Conservation (phyloP, 1,140 invertebrate genomes). For the Drosophila bocki region DNA sequence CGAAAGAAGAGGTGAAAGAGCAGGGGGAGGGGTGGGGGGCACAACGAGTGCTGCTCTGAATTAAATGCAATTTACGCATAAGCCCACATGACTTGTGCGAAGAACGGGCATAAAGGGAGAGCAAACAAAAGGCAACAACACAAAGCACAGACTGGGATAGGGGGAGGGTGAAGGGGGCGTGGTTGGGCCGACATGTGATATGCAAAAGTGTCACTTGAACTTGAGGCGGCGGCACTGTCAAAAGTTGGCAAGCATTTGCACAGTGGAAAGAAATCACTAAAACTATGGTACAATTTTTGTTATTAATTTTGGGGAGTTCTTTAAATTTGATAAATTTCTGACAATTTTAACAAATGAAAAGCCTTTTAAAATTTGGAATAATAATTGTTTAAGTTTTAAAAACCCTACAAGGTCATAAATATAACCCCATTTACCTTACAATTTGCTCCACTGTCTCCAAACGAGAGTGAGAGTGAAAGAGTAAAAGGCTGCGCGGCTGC, state of each 20-base stretch:
- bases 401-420: no score
- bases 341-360: no score
- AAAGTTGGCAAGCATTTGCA: conserved; percentile 24
- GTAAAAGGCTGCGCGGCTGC: conserved; percentile 17
- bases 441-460: background rate
- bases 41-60: conserved; percentile 37
- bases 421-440: background rate
- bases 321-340: no score
- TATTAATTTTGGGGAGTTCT: no score
- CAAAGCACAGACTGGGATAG: background rate
- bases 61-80: conserved; percentile 79
- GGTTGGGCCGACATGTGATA: conserved; percentile 64
- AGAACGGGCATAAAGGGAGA: conserved; percentile 20
- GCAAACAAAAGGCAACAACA: conserved; percentile 27
- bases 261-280: background rate
- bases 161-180: conserved; percentile 5
- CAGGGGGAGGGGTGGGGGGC: background rate
- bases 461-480: conserved; percentile 27
- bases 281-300: no score
- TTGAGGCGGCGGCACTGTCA: conserved; percentile 54
- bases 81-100: conserved; percentile 35
- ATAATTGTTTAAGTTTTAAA: no score
- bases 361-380: no score
- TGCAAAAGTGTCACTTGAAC: conserved; percentile 78
- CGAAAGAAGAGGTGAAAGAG: background rate